Base-by-base conservation (phyloP, 2,797 vertebrate genomes). In the Carapus acus region DNA sequence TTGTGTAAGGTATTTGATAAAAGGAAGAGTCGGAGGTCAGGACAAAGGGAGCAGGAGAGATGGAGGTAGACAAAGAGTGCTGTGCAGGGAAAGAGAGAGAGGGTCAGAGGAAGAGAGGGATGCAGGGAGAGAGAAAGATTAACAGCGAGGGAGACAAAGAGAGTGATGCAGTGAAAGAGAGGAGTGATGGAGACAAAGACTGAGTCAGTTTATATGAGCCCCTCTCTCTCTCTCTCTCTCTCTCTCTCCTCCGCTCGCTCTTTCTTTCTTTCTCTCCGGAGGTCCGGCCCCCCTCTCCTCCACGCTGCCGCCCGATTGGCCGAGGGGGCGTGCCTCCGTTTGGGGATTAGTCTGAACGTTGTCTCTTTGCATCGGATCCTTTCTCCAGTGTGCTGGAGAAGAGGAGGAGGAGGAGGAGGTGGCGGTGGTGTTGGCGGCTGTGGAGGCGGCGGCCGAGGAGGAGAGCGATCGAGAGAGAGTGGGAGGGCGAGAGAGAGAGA, bases 351-450 rank as follows among this genome's bases (percentile, higher is more conserved):
- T 84, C 79, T 1, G 68, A 53, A 58, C 33, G 52, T 62, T 31
- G 66, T 75, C 77, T 86, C 83, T 88, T 83, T 82, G 85, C 71
- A 74, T 81, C 82, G 80, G 80, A 78, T 76, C 79, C 66, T 22
- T 64, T 67, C 76, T 72, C 82, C 80, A 90, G 86, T 80, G 84
- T 69, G 77, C 71, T 73, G 34, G 70, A 63, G 79, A 40, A 68
- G 69, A 69, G 73, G 51, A 58, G 74, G 45, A 43, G 69, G 49
- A 62, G 67, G 73, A 66, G 69, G 56, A 44, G 65, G 49, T 45
- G 73, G 66, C 64, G 60, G 71, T 34, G 77, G 61, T 56, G 67
- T 62, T 49, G 24, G 41, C 5, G 65, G 53, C 52, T 58, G 52
- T 43, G 63, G 49, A 5, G 43, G 17, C 44, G 49, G 69, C 43